A percentile compares a stretch with the other conserved stretches of the same genome.
Evolutionary conservation across 2,888 invertebrate genomes (phyloP).

Genomic region (Apodemia zela): DNA sequence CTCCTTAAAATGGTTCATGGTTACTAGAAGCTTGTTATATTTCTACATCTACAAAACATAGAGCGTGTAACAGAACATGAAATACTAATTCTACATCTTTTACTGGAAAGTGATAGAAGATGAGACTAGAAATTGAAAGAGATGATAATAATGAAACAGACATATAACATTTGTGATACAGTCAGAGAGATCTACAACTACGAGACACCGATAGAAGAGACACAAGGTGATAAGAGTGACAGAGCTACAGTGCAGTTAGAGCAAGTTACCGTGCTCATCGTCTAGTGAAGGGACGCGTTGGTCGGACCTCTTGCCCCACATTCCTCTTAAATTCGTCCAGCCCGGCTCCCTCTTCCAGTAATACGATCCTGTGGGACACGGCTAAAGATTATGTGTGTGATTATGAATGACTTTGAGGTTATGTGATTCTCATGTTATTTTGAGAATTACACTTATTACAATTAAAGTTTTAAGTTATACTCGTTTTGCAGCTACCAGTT

Average conservation of each 20-base stretch:
- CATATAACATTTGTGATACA: slow-evolving; percentile 1
- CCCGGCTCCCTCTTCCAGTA: slow-evolving; percentile 89
- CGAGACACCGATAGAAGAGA: slow-evolving; percentile 13
- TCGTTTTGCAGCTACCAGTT: too few species aligned
- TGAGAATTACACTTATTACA: not conserved
- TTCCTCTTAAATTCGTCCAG: slow-evolving; percentile 89
- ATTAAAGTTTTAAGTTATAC: too few species aligned
- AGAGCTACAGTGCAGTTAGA: slow-evolving; percentile 30
- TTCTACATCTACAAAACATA: not conserved
- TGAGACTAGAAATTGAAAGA: not conserved
- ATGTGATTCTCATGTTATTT: not conserved
- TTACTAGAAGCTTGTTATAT: not conserved
- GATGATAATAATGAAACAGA: not conserved
- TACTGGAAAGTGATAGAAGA: not conserved
- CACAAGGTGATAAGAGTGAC: slow-evolving; percentile 22
- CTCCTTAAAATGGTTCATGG: not conserved
- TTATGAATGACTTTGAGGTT: not conserved
- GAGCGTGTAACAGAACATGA: not conserved
- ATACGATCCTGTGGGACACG: slow-evolving; percentile 77
- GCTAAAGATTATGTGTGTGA: slow-evolving; percentile 12
- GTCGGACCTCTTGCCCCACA: slow-evolving; percentile 87
- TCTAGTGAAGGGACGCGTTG: slow-evolving; percentile 51
- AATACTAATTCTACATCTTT: not conserved
- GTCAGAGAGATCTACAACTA: not conserved
- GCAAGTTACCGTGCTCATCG: slow-evolving; percentile 49